These are phyloP conservation scores for Ophioninae sp. DNA, from an alignment of 2,888 invertebrate species.

Conservation along the genomic window DNA sequence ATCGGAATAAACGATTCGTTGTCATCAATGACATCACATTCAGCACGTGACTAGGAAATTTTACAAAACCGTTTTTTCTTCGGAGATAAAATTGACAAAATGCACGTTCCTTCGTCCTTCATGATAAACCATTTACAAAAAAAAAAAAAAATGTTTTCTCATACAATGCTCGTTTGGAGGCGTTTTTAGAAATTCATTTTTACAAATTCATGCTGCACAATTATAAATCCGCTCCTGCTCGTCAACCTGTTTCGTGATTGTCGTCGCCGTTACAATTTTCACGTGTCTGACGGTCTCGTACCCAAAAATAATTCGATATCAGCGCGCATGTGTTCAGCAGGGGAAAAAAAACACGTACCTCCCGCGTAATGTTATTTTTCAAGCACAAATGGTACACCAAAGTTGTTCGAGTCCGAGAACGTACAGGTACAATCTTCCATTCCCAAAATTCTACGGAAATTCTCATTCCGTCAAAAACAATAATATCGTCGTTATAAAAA, in stretches of 20 bases:
- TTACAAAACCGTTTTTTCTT: too few relatives aligned
- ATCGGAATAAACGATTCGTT: too few relatives aligned
- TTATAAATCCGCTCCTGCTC: background rate
- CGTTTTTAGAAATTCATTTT: background rate
- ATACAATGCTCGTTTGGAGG: background rate
- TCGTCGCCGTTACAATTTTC: background rate
- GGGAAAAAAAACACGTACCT: background rate
- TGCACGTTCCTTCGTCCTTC: too few relatives aligned
- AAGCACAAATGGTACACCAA: background rate
- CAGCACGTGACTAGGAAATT: too few relatives aligned
- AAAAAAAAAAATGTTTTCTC: background rate
- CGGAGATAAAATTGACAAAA: too few relatives aligned
- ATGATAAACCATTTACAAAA: background rate
- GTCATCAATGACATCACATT: too few relatives aligned
- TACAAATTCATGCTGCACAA: background rate
- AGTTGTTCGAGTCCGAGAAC: background rate
- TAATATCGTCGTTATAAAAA: too few relatives aligned
- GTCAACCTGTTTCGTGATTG: background rate
- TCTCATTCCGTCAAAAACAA: too few relatives aligned
- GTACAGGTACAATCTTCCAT: background rate
- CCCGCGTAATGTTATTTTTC: background rate
- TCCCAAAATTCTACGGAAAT: background rate
- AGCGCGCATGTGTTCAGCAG: background rate
- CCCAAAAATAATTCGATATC: background rate
- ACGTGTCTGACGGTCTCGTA: background rate